Percentiles rank a stretch among this genome's conserved stretches.
Evolutionary conservation across 2,113 vertebrate genomes (phyloP).

Genomic region (Coptodon rendalli): DNA sequence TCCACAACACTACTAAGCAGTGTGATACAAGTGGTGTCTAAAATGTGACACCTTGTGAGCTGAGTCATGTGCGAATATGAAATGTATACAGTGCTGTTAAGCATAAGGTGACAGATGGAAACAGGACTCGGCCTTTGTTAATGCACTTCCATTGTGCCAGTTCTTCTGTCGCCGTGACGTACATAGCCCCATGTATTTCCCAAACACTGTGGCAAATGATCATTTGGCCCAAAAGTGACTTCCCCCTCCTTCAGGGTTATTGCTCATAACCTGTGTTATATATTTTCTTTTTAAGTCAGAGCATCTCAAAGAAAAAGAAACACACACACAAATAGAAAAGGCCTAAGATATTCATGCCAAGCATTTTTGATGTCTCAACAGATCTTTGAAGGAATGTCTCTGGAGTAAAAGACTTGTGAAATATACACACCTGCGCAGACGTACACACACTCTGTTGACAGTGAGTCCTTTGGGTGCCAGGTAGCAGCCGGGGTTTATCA

Average conservation of each 20-base stretch:
- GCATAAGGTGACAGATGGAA: constrained; percentile 57
- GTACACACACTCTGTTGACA: constrained; percentile 44
- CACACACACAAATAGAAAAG: not conserved
- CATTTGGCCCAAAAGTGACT: constrained; percentile 27
- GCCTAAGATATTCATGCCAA: not conserved
- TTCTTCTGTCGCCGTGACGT: constrained; percentile 49
- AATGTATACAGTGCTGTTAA: constrained; percentile 8
- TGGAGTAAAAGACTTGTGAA: constrained; percentile 20
- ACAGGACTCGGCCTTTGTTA: constrained; percentile 16
- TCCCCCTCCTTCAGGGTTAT: constrained; percentile 23
- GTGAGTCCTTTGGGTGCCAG: constrained; percentile 48
- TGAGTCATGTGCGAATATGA: constrained; percentile 1
- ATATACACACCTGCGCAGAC: constrained; percentile 12
- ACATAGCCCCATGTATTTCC: constrained; percentile 50
- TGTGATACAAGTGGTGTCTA: not conserved
- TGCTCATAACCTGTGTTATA: not conserved
- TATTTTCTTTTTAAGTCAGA: not conserved
- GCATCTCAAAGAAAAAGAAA: not conserved
- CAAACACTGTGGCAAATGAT: constrained; percentile 27
- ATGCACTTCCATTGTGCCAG: constrained; percentile 35
- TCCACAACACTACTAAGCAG: not conserved
- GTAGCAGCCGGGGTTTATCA: constrained; percentile 66
- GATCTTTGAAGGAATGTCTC: constrained; percentile 34
- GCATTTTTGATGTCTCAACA: constrained; percentile 15
- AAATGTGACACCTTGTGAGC: constrained; percentile 4